Evolutionary conservation across 2,113 vertebrate species (phyloP), one percentile per base, ranked within the genome.

Genomic region (Zapornia atra): DNA sequence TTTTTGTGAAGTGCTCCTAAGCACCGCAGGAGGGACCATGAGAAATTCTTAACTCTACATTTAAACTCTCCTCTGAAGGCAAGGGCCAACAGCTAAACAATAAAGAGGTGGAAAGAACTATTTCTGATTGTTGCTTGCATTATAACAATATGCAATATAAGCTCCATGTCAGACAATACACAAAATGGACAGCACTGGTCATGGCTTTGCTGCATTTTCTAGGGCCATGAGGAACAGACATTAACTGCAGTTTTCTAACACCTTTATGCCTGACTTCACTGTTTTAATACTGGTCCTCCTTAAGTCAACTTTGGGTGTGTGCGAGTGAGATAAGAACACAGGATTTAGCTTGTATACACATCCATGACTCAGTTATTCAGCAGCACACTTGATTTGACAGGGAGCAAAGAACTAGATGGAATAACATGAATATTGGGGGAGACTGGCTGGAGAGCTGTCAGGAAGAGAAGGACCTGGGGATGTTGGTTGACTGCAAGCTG

Each of bases 321-420:
- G 24, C 2, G 2, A 88, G 15, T 2, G 56, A 92, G 86, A 84
- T 84, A 95, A 86, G 65, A 89, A 75, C 51, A 56, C 8, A 71
- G 76, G 53, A 89, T 91, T 95, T 82, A 83, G 53, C 26, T 64
- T 76, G 77, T 65, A 57, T 36, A 64, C 72, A 88, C 34, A 84
- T 29, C 69, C 57, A 89, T 95, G 81, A 95, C 89, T 95, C 95
- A 95, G 54, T 83, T 84, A 85, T 5, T 93, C 46, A 89, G 80
- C 21, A 69, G 59, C 86, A 80, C 4, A 2, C 71, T 88, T 83
- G 46, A 68, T 77, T 88, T 92, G 80, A 70, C 80, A 94, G 69
- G 69, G 88, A 81, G 76, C 15, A 86, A 56, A 82, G 75, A 90
- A 66, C 72, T 46, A 42, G 34, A 68, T 44, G 22, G 57, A 92